Evolutionary conservation across 2,888 invertebrate species (phyloP).

Genomic region (Dusona sp.): DNA sequence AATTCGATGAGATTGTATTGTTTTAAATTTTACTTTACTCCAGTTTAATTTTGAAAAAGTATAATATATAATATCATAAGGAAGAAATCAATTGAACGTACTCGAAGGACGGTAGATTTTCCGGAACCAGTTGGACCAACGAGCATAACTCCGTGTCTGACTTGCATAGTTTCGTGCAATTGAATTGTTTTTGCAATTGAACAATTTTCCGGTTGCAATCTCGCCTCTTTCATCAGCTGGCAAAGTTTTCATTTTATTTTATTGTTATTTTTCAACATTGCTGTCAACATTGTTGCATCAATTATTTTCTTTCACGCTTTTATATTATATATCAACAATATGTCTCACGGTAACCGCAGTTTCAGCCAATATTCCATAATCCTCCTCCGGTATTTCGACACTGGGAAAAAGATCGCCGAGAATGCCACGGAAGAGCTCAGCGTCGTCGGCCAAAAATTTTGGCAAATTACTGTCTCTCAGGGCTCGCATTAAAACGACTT

Average conservation of each 20-base stretch:
- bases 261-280: neutral
- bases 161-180: slow-evolving; percentile 95
- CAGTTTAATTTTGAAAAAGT: too few relatives aligned
- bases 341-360: slow-evolving; percentile 85
- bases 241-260: neutral
- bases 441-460: slow-evolving; percentile 95
- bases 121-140: slow-evolving; percentile 96
- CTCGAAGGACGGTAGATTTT: slow-evolving; percentile 91
- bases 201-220: slow-evolving; percentile 88
- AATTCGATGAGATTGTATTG: too few relatives aligned
- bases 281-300: neutral
- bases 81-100: slow-evolving; percentile 77
- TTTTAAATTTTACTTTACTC: too few relatives aligned
- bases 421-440: slow-evolving; percentile 93
- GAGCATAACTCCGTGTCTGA: slow-evolving; percentile 96
- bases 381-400: slow-evolving; percentile 90
- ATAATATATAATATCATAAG: too few relatives aligned
- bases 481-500: slow-evolving; percentile 93
- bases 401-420: slow-evolving; percentile 96
- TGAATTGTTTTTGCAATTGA: slow-evolving; percentile 93
- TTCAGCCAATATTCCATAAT: slow-evolving; percentile 91
- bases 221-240: slow-evolving; percentile 86
- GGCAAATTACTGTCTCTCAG: slow-evolving; percentile 95
- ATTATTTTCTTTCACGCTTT: too few relatives aligned
- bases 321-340: too few relatives aligned